Evolutionary conservation across 2,113 vertebrate species (phyloP), one percentile per base, ranked within the genome.

Genomic region (Scomber japonicus): DNA sequence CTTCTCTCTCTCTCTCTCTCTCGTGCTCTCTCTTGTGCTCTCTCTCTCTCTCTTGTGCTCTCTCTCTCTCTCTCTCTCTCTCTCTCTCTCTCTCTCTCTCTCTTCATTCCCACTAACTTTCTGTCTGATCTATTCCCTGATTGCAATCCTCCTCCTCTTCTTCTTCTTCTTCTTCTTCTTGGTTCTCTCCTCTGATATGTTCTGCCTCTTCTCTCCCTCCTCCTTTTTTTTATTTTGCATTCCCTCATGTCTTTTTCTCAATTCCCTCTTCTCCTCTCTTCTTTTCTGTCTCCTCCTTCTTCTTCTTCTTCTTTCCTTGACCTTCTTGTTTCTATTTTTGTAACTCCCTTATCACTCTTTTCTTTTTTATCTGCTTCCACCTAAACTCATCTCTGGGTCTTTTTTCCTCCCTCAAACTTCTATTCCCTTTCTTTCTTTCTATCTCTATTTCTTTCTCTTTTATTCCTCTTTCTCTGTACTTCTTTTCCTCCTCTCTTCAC

Each of bases 51-150:
- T 21, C 21, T 21, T 21, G 21, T 21, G 21, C 21, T 21, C 21
- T 21, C 3, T 61, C 74, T 35, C 60, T 61, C 60, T 21, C 67
- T 40, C 35, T 9, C 35, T 40, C 15, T 21, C 31, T 14, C 46
- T 48, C 17, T 17, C 66, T 62, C 11, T 60, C 49, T 48, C 54
- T 16, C 65, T 27, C 46, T 79, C n/a, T 9, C 19, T 82, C 10
- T 12, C 78, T 80, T 68, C 64, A 63, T 82, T 82, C 75, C 69
- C 65, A 63, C 78, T 50, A 54, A 73, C 81, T 82, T 73, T 67
- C 45, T 75, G 4, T 80, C 59, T 87, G 65, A 80, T 90, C 68
- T 78, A 60, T 80, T 76, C 82, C 82, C 84, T 9, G 24, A 50
- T 81, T 76, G 49, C 54, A 35, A 50, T 71, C 82, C 19, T 78